A percentile compares a stretch with the other conserved stretches of the same genome.
Conservation (phyloP, 2,113 vertebrate species). For the Pimephales promelas region DNA sequence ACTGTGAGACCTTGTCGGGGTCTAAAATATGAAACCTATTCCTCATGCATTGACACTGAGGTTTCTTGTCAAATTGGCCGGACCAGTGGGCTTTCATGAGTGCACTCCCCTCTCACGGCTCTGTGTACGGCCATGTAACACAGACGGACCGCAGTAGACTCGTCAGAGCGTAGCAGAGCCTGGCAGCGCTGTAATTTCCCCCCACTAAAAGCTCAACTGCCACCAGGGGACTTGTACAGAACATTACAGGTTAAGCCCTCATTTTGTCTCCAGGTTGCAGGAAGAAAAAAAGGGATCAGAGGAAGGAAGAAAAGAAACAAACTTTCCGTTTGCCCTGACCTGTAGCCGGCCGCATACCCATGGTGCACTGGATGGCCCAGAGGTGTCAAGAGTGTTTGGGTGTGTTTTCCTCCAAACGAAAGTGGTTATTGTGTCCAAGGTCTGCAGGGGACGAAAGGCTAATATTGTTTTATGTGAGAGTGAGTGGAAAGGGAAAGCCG, state of each 20-base stretch:
- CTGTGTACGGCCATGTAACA: slow-evolving; percentile 26
- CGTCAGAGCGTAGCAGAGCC: slow-evolving; percentile 43
- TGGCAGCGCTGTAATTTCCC: slow-evolving; percentile 65
- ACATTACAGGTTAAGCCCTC: slow-evolving; percentile 87
- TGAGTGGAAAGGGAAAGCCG: slow-evolving; percentile 52
- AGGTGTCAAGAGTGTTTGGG: slow-evolving; percentile 73
- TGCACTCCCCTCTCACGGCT: neutral
- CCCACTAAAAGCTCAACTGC: slow-evolving; percentile 78
- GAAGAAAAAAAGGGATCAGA: slow-evolving; percentile 40
- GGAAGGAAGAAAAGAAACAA: slow-evolving; percentile 67
- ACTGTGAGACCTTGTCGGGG: neutral
- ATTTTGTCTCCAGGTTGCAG: slow-evolving; percentile 76
- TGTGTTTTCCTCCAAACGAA: slow-evolving; percentile 77
- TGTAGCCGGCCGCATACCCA: slow-evolving; percentile 71
- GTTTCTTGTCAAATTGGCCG: neutral
- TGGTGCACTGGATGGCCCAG: slow-evolving; percentile 71
- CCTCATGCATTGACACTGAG: neutral
- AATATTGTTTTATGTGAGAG: slow-evolving; percentile 76
- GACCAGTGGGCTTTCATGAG: slow-evolving; percentile 13
- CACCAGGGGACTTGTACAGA: slow-evolving; percentile 76
- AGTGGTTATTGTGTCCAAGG: slow-evolving; percentile 78
- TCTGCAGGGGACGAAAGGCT: slow-evolving; percentile 75
- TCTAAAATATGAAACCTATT: neutral
- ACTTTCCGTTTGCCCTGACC: slow-evolving; percentile 72
- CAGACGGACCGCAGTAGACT: slow-evolving; percentile 28